Evolutionary conservation across 1,140 invertebrate species (phyloP), one percentile per base, ranked within the genome.

Genomic region (Musca vetustissima): DNA sequence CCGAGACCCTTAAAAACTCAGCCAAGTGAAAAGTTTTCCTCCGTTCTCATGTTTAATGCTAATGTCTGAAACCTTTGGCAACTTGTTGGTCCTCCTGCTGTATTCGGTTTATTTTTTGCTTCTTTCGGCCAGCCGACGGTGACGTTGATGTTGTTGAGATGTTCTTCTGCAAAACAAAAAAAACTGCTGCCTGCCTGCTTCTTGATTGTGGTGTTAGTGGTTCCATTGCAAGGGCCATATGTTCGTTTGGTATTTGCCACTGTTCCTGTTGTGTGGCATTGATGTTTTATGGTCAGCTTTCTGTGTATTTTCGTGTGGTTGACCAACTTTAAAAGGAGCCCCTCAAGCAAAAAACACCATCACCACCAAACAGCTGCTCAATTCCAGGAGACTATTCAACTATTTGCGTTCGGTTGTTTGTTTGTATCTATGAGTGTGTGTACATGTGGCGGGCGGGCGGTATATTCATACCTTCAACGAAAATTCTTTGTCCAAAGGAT

Each of bases 271-370:
- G 11, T 57, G 36, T 61, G 57, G 57, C 57, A 61, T 61, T 61
- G 57, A 61, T 61, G 57, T 61, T 61, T 61, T 61, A 61, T 61
- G 57, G 57, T 61, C 57, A 61, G 57, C 36, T 61, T 61, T 61
- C 57, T 61, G 57, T 61, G 57, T 36, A 61, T 61, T 61, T 61
- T 61, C 36, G 28, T 61, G 57, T 61, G 57, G 57, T 61, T 61
- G 57, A 61, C 57, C 57, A 61, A 61, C 57, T 61, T 61, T 61
- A 61, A 61, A 61, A 61, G 57, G 28, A 36, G 57, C 57, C 57
- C 36, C 25, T 22, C 19, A 36, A 25, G 57, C 57, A 32, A 61
- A 61, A 61, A 36, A 28, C n/a, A n/a, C 17, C 22, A 32, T 3
- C 53, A 36, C 57, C n/a, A 36, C 57, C 28, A 19, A 11, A 61